Percentiles rank a stretch among this genome's conserved stretches.
Evolutionary conservation across 37 sponge, comb jelly and placozoan genomes (phyloP).

Genomic region (Hexactinellida sp.): DNA sequence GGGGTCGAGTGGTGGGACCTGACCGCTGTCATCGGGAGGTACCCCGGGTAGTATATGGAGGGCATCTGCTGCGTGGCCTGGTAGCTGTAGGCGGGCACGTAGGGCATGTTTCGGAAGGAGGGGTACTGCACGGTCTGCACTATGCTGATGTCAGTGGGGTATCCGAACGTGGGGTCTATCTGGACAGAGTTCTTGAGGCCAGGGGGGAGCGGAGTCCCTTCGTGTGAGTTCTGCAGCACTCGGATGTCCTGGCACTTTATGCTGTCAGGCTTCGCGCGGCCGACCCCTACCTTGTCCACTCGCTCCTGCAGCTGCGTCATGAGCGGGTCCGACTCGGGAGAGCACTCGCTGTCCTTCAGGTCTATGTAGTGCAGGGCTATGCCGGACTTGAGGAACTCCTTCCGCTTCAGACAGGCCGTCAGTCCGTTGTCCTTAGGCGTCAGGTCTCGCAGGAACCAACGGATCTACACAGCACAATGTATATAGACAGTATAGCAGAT

Average conservation of each 20-base stretch:
- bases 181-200: background rate
- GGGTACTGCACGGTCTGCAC: background rate
- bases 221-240: background rate
- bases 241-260: background rate
- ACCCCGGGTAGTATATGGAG: background rate
- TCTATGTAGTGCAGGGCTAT: background rate
- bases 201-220: background rate
- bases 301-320: slow-evolving; percentile 14
- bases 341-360: background rate
- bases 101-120: background rate
- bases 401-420: background rate
- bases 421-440: background rate
- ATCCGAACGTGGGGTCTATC: background rate
- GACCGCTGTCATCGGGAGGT: background rate
- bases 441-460: background rate
- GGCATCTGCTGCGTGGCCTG: background rate
- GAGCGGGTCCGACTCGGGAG: background rate
- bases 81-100: background rate
- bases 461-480: background rate
- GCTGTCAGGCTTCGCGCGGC: background rate
- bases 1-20: background rate
- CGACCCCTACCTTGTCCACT: background rate
- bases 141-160: background rate
- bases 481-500: no score
- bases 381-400: background rate